Percentiles rank a stretch among this genome's conserved stretches.
Evolutionary conservation across 2,113 vertebrate species (phyloP).

Genomic region (Hylia prasina): DNA sequence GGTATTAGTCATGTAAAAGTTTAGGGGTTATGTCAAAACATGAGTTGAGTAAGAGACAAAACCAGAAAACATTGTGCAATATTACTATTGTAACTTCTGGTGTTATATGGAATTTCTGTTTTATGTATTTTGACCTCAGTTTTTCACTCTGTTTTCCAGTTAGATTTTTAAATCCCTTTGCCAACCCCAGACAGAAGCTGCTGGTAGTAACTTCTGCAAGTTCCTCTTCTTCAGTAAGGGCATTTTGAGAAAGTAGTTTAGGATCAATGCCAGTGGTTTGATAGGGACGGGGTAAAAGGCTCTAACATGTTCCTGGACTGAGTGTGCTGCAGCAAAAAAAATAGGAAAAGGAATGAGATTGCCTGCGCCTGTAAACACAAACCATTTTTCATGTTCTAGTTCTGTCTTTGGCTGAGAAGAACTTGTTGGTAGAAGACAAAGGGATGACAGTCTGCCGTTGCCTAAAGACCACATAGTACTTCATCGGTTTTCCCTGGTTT

Average conservation of each 20-base stretch:
- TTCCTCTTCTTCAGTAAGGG: not conserved
- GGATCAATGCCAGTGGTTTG: not conserved
- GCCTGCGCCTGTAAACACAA: not conserved
- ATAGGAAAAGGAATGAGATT: not conserved
- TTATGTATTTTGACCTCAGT: not conserved
- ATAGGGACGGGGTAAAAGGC: not conserved
- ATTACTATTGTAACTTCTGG: not conserved
- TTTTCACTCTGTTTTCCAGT: not conserved
- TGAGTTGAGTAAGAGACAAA: not conserved
- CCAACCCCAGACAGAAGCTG: not conserved
- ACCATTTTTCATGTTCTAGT: not conserved
- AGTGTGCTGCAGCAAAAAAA: not conserved
- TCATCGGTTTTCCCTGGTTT: not conserved
- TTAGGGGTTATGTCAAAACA: not conserved
- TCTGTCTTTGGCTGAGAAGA: not conserved
- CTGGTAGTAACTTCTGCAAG: not conserved
- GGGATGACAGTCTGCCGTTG: not conserved
- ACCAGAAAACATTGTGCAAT: not conserved
- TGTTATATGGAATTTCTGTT: not conserved
- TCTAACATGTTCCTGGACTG: not conserved
- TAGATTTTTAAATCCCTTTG: not conserved
- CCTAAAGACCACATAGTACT: not conserved
- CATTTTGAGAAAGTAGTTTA: not conserved
- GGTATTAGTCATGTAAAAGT: not conserved
- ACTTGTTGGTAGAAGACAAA: not conserved